Evolutionary conservation across 35 echinoderm and acorn worm species (phyloP).

Genomic region (Chiridota heheva): DNA sequence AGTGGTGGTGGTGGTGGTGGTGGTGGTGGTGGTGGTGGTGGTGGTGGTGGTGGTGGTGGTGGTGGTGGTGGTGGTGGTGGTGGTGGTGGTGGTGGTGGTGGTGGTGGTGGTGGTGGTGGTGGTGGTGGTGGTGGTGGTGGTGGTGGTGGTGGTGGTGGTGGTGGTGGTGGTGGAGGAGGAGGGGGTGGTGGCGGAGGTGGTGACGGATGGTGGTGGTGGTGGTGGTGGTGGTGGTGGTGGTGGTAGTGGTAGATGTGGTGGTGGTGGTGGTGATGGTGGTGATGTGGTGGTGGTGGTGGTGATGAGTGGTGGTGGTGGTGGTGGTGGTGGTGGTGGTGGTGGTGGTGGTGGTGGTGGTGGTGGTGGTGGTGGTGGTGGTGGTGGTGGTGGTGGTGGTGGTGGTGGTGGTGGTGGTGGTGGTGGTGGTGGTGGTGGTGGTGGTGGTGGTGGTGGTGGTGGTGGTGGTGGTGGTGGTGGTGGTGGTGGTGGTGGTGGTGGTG

Average conservation of each 20-base stretch:
- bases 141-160: not conserved
- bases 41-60: not conserved
- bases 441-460: too few species aligned
- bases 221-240: not conserved
- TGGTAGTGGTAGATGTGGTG: too few species aligned
- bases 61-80: not conserved
- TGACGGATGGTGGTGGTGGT: conserved; percentile 8
- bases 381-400: not conserved
- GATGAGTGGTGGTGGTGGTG: too few species aligned
- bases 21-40: not conserved
- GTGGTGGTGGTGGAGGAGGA: not conserved
- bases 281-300: too few species aligned
- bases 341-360: not conserved
- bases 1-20: not conserved
- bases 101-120: not conserved
- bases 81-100: not conserved
- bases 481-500: not conserved
- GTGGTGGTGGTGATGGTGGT: too few species aligned
- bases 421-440: not conserved
- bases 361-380: not conserved
- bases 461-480: not conserved
- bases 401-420: not conserved
- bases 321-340: not conserved
- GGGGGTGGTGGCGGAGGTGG: conserved; percentile 26
- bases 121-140: not conserved